phyloP scores from a whole-genome alignment of 2,888 invertebrate genomes.

The Arrhopalites spinosus region DNA sequence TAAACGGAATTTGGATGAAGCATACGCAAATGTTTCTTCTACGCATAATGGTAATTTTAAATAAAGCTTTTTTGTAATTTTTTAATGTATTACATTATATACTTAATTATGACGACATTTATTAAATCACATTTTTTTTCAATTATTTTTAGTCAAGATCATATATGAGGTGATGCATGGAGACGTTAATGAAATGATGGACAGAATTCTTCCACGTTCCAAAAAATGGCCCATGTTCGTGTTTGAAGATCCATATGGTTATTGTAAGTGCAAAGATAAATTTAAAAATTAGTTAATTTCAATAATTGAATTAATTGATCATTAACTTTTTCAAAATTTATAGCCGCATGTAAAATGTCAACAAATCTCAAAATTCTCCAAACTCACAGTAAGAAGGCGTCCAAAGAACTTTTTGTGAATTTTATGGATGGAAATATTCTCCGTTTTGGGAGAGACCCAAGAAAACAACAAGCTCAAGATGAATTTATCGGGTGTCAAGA shows the following conservation, averaged over 20 bases:
- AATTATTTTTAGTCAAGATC: too few relatives aligned
- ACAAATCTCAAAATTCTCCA: not conserved
- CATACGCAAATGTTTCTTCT: not conserved
- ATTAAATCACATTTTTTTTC: too few relatives aligned
- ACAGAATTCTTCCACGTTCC: not conserved
- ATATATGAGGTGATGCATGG: not conserved
- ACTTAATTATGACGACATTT: not conserved
- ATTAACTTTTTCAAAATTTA: not conserved
- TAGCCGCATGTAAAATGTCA: not conserved
- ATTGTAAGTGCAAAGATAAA: not conserved
- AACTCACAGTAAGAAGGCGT: too few relatives aligned
- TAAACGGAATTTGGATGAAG: not conserved
- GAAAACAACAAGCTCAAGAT: not conserved
- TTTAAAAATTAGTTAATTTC: not conserved
- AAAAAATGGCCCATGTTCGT: not conserved
- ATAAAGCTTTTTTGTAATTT: not conserved
- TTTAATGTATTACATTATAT: not conserved
- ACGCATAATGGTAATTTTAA: not conserved
- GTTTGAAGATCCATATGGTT: slow-evolving; percentile 10
- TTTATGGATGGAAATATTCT: slow-evolving; percentile 2
- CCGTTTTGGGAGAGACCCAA: not conserved
- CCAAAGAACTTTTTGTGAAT: slow-evolving; percentile 1
- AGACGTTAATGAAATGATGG: not conserved
- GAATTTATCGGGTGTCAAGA: not conserved
- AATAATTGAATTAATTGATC: too few relatives aligned